These are phyloP conservation scores for Phocoena phocoena DNA, from an alignment of 2,113 vertebrate species.

Conservation along the genomic window DNA sequence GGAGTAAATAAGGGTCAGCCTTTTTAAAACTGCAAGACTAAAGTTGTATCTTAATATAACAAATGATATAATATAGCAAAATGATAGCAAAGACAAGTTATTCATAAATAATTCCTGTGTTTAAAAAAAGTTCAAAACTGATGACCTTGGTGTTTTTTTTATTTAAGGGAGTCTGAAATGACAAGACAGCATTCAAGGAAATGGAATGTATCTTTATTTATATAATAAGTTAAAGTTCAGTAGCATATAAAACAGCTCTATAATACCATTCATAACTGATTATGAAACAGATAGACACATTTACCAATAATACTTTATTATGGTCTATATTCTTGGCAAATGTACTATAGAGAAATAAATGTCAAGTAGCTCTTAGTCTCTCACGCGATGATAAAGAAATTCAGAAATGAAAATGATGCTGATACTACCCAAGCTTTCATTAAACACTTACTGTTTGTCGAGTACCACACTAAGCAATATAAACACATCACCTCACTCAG, in stretches of 20 bases:
- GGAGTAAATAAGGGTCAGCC: neutral
- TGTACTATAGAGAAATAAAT: neutral
- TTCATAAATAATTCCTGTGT: neutral
- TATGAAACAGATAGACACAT: neutral
- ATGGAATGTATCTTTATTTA: neutral
- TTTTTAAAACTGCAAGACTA: neutral
- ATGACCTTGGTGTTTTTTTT: neutral
- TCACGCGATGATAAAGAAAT: neutral
- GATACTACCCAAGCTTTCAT: neutral
- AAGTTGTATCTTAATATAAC: neutral
- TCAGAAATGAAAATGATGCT: neutral
- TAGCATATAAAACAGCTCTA: neutral
- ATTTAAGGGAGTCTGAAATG: neutral
- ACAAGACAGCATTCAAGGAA: neutral
- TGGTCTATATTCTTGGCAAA: neutral
- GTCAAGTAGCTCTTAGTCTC: neutral
- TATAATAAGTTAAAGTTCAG: neutral
- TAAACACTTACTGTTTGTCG: neutral
- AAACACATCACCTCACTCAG: neutral
- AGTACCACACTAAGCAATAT: neutral
- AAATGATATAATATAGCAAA: neutral
- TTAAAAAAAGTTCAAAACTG: neutral
- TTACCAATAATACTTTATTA: neutral
- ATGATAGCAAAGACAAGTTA: neutral
- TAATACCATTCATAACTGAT: neutral